Evolutionary conservation across 2,888 invertebrate genomes (phyloP), one percentile per base, ranked within the genome.

Genomic region (Oasisia sp.): DNA sequence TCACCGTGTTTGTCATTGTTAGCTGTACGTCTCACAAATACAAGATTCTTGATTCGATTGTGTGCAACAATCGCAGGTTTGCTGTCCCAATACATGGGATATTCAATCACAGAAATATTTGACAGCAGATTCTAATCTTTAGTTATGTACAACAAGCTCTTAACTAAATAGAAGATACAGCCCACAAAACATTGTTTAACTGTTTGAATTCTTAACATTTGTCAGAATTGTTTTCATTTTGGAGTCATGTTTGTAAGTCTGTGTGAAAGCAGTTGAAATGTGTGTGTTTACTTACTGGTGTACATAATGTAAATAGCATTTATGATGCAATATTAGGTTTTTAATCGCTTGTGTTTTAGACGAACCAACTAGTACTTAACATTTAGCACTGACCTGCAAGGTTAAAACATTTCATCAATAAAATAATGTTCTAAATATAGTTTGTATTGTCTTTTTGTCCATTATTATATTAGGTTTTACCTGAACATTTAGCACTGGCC

Each of bases 281-380:
- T 19, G 27, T 58, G 27, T 74, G 27, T 19, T n/a, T 74, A 74
- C 19, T 74, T 74, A 74, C 27, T 19, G 7, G 74, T 74, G 27
- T 74, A 74, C 27, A 74, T 74, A 38, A 74, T 74, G 74, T 74
- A 74, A 74, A 74, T 74, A 74, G n/a, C 74, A 74, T n/a, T 74
- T 27, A 74, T n/a, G 74, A 74, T 74, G 74, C 74, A 74, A 74
- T 74, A 74, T 74, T 74, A 74, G 74, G n/a, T 74, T 74, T 50
- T 74, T 74, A 74, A 74, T 74, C n/a, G 27, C 74, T 74, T 74
- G 74, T 27, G 19, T 74, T 74, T 74, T 27, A 74, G 19, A n/a
- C 1, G 74, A 27, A n/a, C 74, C 74, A 74, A 74, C 74, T 74
- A 7, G 19, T 27, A 74, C 27, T 74, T 74, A n/a, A 50, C n/a